These are phyloP conservation scores for Callipepla squamata DNA, from an alignment of 2,113 vertebrate species.

Conservation along the genomic window DNA sequence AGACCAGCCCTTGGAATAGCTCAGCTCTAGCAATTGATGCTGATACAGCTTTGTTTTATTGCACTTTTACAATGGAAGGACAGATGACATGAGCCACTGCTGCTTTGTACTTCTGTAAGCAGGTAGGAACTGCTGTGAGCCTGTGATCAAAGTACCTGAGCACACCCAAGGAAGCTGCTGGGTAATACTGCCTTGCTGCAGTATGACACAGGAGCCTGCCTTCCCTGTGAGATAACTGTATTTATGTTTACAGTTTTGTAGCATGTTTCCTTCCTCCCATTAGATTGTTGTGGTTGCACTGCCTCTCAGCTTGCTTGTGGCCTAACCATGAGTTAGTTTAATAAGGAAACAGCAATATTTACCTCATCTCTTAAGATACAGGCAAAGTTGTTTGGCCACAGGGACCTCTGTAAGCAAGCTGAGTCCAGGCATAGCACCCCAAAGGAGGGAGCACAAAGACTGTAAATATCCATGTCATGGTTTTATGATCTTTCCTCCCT, in stretches of 20 bases:
- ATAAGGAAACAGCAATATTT: neutral
- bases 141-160: accelerated
- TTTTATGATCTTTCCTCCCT: neutral
- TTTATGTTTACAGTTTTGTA: neutral
- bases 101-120: neutral
- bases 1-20: neutral
- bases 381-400: neutral
- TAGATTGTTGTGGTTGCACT: neutral
- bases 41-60: neutral
- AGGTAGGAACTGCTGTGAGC: accelerated
- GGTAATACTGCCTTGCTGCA: neutral
- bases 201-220: accelerated
- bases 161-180: accelerated
- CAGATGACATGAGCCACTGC: neutral
- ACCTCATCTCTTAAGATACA: neutral
- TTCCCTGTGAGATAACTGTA: accelerated
- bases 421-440: neutral
- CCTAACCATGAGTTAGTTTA: neutral
- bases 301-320: neutral
- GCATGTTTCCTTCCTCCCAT: neutral
- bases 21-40: neutral
- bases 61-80: neutral
- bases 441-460: neutral
- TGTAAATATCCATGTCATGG: accelerated
- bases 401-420: neutral